phyloP scores from a whole-genome alignment of 2,888 invertebrate genomes.

The Eutolmus rufibarbis region DNA sequence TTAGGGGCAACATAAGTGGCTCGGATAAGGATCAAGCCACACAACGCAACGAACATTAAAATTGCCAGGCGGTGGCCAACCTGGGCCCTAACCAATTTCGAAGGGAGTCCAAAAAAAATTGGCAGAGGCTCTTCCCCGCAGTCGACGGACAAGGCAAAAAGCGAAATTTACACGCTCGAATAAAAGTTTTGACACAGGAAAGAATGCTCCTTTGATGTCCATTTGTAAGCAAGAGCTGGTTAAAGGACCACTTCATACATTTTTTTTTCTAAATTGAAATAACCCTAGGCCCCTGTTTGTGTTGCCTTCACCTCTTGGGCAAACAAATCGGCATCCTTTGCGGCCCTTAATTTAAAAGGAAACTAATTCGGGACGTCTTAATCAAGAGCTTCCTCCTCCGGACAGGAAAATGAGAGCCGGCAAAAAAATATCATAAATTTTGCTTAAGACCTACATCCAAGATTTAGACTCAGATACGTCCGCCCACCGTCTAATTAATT shows the following conservation, averaged over 20 bases:
- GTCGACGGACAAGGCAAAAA: neutral
- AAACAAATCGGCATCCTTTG: neutral
- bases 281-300: neutral
- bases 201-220: neutral
- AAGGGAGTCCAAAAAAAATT: neutral
- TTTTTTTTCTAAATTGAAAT: neutral
- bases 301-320: neutral
- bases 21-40: neutral
- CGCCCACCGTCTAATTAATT: slow-evolving; percentile 22
- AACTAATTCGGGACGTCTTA: neutral
- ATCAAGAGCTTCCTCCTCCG: neutral
- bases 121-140: neutral
- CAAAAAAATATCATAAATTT: slow-evolving; percentile 2
- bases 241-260: neutral
- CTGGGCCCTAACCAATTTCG: neutral
- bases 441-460: neutral
- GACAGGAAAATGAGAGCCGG: neutral
- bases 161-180: neutral
- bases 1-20: neutral
- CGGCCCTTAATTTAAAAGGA: neutral
- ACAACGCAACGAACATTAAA: neutral
- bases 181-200: slow-evolving; percentile 1
- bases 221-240: neutral
- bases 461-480: neutral
- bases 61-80: neutral